Conservation (phyloP, 2,113 vertebrate genomes). For the Parus major region DNA sequence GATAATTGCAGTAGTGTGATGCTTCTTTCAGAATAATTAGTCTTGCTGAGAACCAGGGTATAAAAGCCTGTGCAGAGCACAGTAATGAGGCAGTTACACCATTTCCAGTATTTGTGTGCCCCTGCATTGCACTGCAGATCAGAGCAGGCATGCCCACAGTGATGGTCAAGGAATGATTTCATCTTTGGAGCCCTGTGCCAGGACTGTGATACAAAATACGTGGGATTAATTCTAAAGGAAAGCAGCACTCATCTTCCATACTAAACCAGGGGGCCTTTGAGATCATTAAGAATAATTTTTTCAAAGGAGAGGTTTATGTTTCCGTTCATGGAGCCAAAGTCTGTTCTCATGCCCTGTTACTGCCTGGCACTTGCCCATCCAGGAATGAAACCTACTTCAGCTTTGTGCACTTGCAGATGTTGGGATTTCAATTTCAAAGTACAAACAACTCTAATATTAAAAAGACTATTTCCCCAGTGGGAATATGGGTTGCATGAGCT, state of each 20-base stretch:
- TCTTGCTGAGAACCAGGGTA: conserved; percentile 45
- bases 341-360: background rate
- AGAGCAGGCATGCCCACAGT: background rate
- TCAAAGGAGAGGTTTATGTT: background rate
- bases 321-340: background rate
- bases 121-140: conserved; percentile 3
- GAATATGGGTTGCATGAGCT: conserved; percentile 15
- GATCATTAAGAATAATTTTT: conserved; percentile 34
- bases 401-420: conserved; percentile 12
- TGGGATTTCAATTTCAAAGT: conserved; percentile 64
- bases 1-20: conserved; percentile 38
- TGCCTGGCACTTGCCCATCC: conserved; percentile 31
- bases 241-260: background rate
- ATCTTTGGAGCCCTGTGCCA: conserved; percentile 41
- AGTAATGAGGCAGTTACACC: conserved; percentile 46
- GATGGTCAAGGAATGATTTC: conserved; percentile 59
- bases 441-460: conserved; percentile 57
- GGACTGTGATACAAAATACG: conserved; percentile 16
- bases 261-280: conserved; percentile 13
- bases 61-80: conserved; percentile 34
- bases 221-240: conserved; percentile 38
- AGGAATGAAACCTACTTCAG: background rate
- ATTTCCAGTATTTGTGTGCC: conserved; percentile 48
- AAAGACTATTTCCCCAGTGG: conserved; percentile 26
- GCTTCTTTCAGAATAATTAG: conserved; percentile 59